A percentile compares a stretch with the other conserved stretches of the same genome.
Evolutionary conservation across 2,888 invertebrate species (phyloP).

Genomic region (Lepidocyrtoides sp.): DNA sequence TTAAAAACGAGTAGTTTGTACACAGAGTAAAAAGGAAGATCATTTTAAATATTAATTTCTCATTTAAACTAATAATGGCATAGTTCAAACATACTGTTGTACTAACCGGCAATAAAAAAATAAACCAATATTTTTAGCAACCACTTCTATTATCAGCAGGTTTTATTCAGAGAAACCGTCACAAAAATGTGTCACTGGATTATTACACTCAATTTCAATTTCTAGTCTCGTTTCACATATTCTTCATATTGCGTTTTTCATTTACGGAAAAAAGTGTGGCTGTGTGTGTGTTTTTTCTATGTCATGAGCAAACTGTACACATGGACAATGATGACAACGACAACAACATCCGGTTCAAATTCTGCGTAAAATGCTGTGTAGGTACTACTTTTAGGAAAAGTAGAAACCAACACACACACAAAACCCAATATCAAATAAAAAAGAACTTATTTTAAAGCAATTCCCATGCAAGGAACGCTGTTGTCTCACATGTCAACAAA

Average conservation of each 20-base stretch:
- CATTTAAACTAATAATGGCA: no score
- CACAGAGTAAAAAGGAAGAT: no score
- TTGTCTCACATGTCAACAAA: slow-evolving; percentile 49
- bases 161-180: no score
- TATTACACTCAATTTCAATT: slow-evolving; percentile 42
- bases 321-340: slow-evolving; percentile 46
- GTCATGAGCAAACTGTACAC: slow-evolving; percentile 41
- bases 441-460: not conserved
- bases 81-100: no score
- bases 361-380: not conserved
- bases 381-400: no score
- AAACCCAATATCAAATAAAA: not conserved
- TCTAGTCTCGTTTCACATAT: slow-evolving; percentile 52
- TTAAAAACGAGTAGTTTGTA: slow-evolving; percentile 23
- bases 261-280: slow-evolving; percentile 38
- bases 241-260: not conserved
- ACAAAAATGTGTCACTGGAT: slow-evolving; percentile 69
- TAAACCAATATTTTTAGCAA: no score
- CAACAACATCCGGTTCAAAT: slow-evolving; percentile 45
- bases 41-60: no score
- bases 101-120: no score
- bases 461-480: slow-evolving; percentile 16
- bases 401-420: not conserved
- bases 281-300: not conserved
- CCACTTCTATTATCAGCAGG: no score